A percentile compares a stretch with the other conserved stretches of the same genome.
Conservation (phyloP, 2,888 invertebrate species). For the Julus scanicus region DNA sequence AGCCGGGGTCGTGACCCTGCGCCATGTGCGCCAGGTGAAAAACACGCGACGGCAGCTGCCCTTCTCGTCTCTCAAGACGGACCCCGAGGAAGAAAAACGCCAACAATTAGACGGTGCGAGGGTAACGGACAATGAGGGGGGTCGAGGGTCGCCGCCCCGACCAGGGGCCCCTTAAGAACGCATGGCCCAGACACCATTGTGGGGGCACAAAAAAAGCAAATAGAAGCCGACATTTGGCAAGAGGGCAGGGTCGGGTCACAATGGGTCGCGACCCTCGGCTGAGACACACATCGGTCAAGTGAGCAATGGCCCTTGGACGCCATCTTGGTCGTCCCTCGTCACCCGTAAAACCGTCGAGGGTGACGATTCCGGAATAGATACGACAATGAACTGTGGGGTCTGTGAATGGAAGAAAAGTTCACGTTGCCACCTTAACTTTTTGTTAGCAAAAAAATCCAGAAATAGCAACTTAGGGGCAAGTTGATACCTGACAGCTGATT, state of each 20-base stretch:
- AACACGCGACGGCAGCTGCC: slow-evolving; percentile 31
- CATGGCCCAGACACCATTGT: slow-evolving; percentile 45
- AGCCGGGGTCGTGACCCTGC: slow-evolving; percentile 9
- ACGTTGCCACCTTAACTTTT: background rate
- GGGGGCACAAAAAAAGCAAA: slow-evolving; percentile 37
- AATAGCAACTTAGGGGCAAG: background rate
- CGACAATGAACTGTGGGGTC: background rate
- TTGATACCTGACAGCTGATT: background rate
- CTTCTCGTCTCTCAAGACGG: slow-evolving; percentile 6
- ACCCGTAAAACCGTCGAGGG: slow-evolving; percentile 37
- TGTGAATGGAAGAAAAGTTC: background rate
- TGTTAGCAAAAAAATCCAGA: background rate
- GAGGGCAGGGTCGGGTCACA: slow-evolving; percentile 3
- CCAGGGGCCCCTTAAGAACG: slow-evolving; percentile 14
- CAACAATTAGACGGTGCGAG: slow-evolving; percentile 27
- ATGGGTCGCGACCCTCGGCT: slow-evolving; percentile 18
- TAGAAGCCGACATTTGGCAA: slow-evolving; percentile 18
- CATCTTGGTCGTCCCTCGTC: background rate
- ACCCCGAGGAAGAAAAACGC: background rate
- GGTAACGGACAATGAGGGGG: background rate
- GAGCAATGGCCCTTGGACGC: background rate
- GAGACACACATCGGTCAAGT: background rate
- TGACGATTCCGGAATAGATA: background rate
- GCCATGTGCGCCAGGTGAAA: slow-evolving; percentile 44
- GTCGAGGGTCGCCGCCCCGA: slow-evolving; percentile 28